Base-by-base conservation (phyloP, 2,888 invertebrate species). In the Pseudeuparius sepicola region DNA sequence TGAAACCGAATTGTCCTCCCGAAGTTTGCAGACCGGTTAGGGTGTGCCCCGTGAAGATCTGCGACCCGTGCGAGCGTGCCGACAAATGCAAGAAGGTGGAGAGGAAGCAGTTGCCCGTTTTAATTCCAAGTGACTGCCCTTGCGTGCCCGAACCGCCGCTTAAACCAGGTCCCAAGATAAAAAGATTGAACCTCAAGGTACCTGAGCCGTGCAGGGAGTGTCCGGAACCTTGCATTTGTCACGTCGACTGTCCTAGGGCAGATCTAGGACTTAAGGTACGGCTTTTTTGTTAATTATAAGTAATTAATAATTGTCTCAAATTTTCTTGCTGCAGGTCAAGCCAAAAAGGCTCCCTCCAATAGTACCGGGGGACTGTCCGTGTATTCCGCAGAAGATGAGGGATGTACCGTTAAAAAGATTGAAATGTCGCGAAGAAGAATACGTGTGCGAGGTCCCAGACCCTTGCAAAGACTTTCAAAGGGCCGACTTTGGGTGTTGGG, bases 401-500 rank as follows among this genome's bases (percentile, higher is more conserved):
- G 50, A 53, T 20, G 44, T 41, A 6, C 39, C 42, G n/a, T 40
- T 44, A 4, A 41, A 38, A 12, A 40, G 50, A 11, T 35, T 47
- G 16, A 39, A 42, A 24, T 50, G 47, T 31, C 28, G 36, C 14
- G 46, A 49, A 6, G 42, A 40, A 4, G 39, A 39, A 0, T 28
- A 20, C 2, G 47, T 48, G 3, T 43, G 43, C 14, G 7, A 31
- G 3, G 31, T 31, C 4, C 41, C 43, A 4, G 43, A 43, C 24
- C 43, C 40, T 9, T 43, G 43, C 18, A 34, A 26, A 5, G 9
- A 14, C 2, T 43, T 36, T 27, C 43, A 41, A 5, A 31, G 31
- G 18, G 50, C 51, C 4, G 51, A 51, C 31, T 43, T 44, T 41
- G 51, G 50, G 9, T 51, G 51, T 34, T 52, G 50, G 50, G 48